phyloP scores from a whole-genome alignment of 2,797 vertebrate genomes.

The Chloroceryle inda region DNA sequence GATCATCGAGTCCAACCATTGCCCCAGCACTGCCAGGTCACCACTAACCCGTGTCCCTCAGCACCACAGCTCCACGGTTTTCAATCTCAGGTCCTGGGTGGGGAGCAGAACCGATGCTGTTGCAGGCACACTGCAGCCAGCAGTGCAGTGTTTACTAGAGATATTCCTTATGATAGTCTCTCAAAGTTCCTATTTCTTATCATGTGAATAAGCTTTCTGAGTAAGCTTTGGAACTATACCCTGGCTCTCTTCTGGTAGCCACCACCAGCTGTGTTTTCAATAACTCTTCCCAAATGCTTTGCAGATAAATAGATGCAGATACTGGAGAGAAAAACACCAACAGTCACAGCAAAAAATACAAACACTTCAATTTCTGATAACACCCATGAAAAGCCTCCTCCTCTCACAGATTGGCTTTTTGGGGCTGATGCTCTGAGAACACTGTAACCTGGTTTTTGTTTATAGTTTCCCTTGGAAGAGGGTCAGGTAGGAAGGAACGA shows the following conservation, averaged over 20 bases:
- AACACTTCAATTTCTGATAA: not conserved
- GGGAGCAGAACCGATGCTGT: not conserved
- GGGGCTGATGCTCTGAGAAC: not conserved
- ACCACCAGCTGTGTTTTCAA: conserved; percentile 23
- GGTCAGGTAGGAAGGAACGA: not conserved
- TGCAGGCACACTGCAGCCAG: not conserved
- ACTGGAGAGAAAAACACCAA: not conserved
- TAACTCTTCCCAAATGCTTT: not conserved
- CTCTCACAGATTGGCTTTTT: not conserved
- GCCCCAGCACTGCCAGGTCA: not conserved
- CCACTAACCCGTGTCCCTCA: not conserved
- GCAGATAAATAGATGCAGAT: not conserved
- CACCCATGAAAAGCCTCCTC: not conserved
- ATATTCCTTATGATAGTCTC: not conserved
- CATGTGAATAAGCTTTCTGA: not conserved
- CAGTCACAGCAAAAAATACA: not conserved
- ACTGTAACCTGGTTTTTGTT: not conserved
- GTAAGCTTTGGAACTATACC: not conserved
- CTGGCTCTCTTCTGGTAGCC: not conserved
- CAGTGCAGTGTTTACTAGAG: not conserved
- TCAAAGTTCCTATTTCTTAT: not conserved
- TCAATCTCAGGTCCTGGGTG: not conserved
- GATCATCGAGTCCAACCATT: not conserved
- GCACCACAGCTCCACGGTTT: not conserved
- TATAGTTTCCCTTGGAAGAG: not conserved